Percentiles rank a stretch among this genome's conserved stretches.
Conservation (phyloP, 2,888 invertebrate genomes). For the Danaus chrysippus region DNA sequence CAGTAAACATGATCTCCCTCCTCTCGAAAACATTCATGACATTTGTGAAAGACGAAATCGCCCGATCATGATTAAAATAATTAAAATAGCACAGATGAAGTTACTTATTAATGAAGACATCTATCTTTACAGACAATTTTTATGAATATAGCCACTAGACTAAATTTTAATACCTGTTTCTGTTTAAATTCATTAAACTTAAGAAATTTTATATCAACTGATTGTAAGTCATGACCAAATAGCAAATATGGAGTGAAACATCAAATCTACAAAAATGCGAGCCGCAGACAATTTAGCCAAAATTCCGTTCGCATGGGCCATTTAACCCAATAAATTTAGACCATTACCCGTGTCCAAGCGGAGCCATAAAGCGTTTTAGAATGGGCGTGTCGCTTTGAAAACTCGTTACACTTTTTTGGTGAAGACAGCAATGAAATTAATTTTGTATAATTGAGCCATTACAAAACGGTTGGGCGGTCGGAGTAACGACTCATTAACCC, state of each 20-base stretch:
- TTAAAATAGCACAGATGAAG: no score
- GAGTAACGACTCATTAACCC: conserved; percentile 31
- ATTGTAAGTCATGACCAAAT: not conserved
- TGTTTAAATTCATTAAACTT: not conserved
- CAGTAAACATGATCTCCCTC: not conserved
- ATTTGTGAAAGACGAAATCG: no score
- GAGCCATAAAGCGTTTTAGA: conserved; percentile 63
- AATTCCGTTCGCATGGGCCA: conserved; percentile 64
- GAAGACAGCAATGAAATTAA: conserved; percentile 65
- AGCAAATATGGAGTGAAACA: conserved; percentile 45
- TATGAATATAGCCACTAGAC: no score
- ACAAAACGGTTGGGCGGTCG: conserved; percentile 41
- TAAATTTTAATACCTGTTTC: no score
- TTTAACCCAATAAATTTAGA: conserved; percentile 75
- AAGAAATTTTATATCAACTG: not conserved
- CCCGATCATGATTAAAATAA: no score
- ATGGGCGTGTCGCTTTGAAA: conserved; percentile 60
- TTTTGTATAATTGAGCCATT: conserved; percentile 60
- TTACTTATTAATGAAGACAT: no score
- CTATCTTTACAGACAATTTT: no score
- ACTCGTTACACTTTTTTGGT: conserved; percentile 62
- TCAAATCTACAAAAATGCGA: conserved; percentile 71
- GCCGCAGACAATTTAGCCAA: conserved; percentile 65
- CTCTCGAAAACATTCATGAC: no score
- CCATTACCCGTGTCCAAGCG: conserved; percentile 71